Evolutionary conservation across 2,797 vertebrate genomes (phyloP), one percentile per base, ranked within the genome.

Genomic region (Ceyx erithaca): DNA sequence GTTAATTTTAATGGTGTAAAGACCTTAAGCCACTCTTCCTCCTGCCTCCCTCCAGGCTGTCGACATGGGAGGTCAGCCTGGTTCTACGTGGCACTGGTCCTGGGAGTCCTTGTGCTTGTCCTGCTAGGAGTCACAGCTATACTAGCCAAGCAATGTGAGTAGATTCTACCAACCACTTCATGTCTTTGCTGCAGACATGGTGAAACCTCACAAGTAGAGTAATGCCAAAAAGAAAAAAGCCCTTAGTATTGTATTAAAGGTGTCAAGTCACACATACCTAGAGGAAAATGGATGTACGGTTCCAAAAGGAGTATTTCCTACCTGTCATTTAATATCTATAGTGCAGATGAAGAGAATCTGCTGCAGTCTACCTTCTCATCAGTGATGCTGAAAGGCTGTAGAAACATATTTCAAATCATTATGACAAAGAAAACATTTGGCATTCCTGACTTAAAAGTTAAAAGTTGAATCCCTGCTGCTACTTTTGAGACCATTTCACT

Each of bases 111-210:
- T 0, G 43, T 94, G 86, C 63, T 96, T 10, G 1, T 92, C 51
- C 89, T 96, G 7, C 57, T 94, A 6, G 89, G 80, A 16, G 4
- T 75, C 2, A 12, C n/a, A 41, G 67, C 55, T 1, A 1, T 40
- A 3, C 78, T 94, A 51, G 67, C 78, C 54, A 69, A 79, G 35
- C 73, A 23, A 33, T 4, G 94, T 95, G 77, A 96, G 94, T 94
- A 90, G 46, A 75, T 57, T 37, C 67, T 26, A 8, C 37, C 19
- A 57, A 3, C 54, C 4, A 2, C 58, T 87, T 52, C 16, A 23
- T 12, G 33, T 49, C n/a, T 62, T 79, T 7, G 1, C 18, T 49
- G n/a, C 14, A 85, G 41, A 25, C 18, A 6, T 6, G 10, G 22
- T 22, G 66, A 69, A 85, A 73, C 10, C 19, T 75, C 76, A 63